Conservation (phyloP, 1,140 invertebrate genomes). For the Atta colombica region DNA sequence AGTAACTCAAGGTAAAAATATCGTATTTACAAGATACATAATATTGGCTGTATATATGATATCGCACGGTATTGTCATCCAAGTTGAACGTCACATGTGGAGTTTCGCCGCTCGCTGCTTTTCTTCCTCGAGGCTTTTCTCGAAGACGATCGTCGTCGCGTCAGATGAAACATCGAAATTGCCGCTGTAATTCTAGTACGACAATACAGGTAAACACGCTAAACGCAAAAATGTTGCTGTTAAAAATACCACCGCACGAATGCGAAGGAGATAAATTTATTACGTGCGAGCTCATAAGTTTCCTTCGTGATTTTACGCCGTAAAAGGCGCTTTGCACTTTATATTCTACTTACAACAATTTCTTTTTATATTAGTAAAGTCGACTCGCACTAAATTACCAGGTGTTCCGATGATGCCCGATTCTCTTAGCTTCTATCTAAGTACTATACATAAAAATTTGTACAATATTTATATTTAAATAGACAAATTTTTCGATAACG, state of each 20-base stretch:
- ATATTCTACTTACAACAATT: conserved; percentile 43
- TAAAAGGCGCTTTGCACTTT: conserved; percentile 9
- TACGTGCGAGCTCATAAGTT: conserved; percentile 3
- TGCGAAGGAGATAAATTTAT: conserved; percentile 30
- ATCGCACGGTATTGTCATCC: conserved; percentile 66
- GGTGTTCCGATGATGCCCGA: conserved; percentile 43
- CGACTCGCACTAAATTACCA: conserved; percentile 38
- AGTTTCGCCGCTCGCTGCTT: conserved; percentile 3
- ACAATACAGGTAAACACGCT: conserved; percentile 11
- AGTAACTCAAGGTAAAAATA: conserved; percentile 66
- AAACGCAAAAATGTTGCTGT: conserved; percentile 1
- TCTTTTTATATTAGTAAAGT: conserved; percentile 35
- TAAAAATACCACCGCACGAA: conserved; percentile 18
- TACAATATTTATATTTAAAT: conserved; percentile 58
- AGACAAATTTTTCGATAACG: conserved; percentile 34
- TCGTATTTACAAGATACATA: conserved; percentile 66
- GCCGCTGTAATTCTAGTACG: conserved; percentile 20
- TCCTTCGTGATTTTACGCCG: conserved; percentile 19
- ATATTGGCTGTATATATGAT: conserved; percentile 59
- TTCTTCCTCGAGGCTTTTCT: conserved; percentile 14
- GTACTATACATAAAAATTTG: conserved; percentile 59
- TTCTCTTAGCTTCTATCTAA: conserved; percentile 42
- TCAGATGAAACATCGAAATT: conserved; percentile 25
- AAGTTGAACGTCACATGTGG: conserved; percentile 53
- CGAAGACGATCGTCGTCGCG: conserved; percentile 33